These are phyloP conservation scores for Globodera ellingtonae DNA, from an alignment of 1,140 invertebrate genomes.

Conservation along the genomic window DNA sequence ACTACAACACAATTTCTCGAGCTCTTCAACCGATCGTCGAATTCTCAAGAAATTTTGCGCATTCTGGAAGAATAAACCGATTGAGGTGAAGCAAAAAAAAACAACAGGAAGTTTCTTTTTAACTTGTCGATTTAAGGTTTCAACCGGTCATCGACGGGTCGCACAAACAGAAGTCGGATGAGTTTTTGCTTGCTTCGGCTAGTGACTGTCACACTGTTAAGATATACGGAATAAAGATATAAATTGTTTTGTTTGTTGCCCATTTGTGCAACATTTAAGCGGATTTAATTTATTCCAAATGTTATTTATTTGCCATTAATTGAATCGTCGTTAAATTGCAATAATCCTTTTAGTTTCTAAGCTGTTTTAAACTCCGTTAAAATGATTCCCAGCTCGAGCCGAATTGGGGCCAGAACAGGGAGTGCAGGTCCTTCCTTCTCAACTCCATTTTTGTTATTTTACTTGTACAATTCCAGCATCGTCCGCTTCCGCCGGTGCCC, in stretches of 20 bases:
- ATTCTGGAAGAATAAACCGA: too few species aligned
- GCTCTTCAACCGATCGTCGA: too few species aligned
- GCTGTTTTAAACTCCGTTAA: not conserved
- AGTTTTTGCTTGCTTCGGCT: constrained; percentile 5
- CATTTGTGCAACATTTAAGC: not conserved
- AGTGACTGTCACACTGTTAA: not conserved
- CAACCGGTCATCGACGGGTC: too few species aligned
- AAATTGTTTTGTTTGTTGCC: not conserved
- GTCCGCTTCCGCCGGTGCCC: constrained; percentile 34
- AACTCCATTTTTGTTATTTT: not conserved
- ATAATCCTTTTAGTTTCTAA: not conserved
- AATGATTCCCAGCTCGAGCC: constrained; percentile 28
- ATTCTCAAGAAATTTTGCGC: too few species aligned
- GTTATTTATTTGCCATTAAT: not conserved
- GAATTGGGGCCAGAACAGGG: constrained; percentile 8
- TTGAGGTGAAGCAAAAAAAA: not conserved
- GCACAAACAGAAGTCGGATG: not conserved
- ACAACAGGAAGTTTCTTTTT: not conserved
- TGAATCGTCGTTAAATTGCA: not conserved
- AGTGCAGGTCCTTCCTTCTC: not conserved
- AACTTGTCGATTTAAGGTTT: too few species aligned
- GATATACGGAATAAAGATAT: not conserved
- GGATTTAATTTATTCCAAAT: not conserved
- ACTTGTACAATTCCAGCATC: constrained; percentile 16
- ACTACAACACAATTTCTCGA: not conserved